Evolutionary conservation across 2,888 invertebrate genomes (phyloP).

Genomic region (Oligia strigilis): DNA sequence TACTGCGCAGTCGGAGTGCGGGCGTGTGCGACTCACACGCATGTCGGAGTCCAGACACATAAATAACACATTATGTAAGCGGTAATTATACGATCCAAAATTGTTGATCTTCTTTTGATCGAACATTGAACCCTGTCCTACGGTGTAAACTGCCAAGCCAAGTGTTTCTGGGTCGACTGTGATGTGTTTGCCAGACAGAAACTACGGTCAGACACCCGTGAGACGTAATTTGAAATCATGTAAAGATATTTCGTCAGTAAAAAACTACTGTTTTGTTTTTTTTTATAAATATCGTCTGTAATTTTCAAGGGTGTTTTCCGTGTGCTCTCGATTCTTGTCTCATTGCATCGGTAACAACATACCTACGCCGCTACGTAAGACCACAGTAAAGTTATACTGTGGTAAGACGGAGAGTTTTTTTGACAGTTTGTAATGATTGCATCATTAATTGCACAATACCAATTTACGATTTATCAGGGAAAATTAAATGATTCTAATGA

Average conservation of each 20-base stretch:
- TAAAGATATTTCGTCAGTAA: slow-evolving; percentile 45
- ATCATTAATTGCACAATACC: slow-evolving; percentile 1
- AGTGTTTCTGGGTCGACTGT: slow-evolving; percentile 72
- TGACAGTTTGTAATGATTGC: neutral
- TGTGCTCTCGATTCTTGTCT: slow-evolving; percentile 11
- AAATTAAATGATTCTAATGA: neutral
- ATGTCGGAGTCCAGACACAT: slow-evolving; percentile 41
- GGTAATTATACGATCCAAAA: slow-evolving; percentile 57
- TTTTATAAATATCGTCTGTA: neutral
- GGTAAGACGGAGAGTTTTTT: neutral
- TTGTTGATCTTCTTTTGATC: slow-evolving; percentile 64
- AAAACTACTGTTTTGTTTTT: slow-evolving; percentile 17
- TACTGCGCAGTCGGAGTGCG: slow-evolving; percentile 19
- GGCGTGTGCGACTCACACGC: slow-evolving; percentile 19
- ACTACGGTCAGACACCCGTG: slow-evolving; percentile 43
- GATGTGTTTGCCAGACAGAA: slow-evolving; percentile 64
- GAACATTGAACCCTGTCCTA: slow-evolving; percentile 71
- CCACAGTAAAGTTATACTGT: too few relatives aligned
- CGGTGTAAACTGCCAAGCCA: slow-evolving; percentile 66
- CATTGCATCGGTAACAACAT: neutral
- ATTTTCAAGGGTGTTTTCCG: slow-evolving; percentile 18
- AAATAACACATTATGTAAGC: slow-evolving; percentile 64
- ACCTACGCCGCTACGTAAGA: neutral
- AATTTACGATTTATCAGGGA: neutral
- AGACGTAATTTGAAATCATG: slow-evolving; percentile 51